phyloP scores from a whole-genome alignment of 2,797 vertebrate species.

The Thalassophryne amazonica region DNA sequence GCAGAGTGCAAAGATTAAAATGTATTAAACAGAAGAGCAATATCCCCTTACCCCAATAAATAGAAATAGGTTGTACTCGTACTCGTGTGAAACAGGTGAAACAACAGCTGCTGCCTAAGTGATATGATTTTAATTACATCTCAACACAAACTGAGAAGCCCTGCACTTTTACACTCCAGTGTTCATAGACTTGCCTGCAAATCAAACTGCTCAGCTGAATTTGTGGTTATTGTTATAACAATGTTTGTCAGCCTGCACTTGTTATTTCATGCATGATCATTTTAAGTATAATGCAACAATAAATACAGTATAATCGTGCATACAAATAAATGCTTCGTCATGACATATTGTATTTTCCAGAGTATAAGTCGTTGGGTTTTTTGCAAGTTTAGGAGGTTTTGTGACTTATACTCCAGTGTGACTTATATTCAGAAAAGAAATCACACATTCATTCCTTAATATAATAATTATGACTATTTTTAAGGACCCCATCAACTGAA shows the following conservation, averaged over 20 bases:
- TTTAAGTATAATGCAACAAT: too few species aligned
- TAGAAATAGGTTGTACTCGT: neutral
- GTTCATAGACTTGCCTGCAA: neutral
- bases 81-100: too few species aligned
- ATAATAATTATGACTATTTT: too few species aligned
- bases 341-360: too few species aligned
- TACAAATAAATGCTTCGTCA: too few species aligned
- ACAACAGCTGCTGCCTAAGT: neutral
- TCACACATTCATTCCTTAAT: too few species aligned
- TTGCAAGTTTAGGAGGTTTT: too few species aligned
- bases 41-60: neutral
- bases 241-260: neutral
- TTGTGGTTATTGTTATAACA: neutral
- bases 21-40: neutral
- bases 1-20: neutral
- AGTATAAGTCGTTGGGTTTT: too few species aligned
- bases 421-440: too few species aligned
- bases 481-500: too few species aligned
- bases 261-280: neutral
- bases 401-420: too few species aligned
- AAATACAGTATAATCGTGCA: too few species aligned
- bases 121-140: neutral
- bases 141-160: neutral
- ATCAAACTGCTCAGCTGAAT: neutral
- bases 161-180: neutral